Evolutionary conservation across 2,113 vertebrate species (phyloP).

Genomic region (Siniperca chuatsi): DNA sequence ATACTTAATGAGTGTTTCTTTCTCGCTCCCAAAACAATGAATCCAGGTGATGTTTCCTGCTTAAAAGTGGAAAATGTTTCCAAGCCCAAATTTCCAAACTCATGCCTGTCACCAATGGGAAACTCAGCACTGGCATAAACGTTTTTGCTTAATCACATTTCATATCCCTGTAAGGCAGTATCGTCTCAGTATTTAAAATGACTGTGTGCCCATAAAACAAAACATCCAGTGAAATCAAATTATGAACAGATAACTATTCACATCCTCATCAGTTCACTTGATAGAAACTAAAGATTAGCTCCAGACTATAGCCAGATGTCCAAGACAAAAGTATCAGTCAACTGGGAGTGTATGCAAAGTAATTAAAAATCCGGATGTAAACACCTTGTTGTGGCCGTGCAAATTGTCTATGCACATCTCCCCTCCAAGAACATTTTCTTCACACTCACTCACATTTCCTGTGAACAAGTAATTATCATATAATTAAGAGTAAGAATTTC

Average conservation of each 20-base stretch:
- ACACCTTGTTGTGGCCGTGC: slow-evolving; percentile 14
- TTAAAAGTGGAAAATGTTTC: background rate
- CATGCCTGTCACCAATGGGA: background rate
- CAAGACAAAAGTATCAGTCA: slow-evolving; percentile 3
- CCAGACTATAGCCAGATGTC: slow-evolving; percentile 16
- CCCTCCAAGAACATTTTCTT: slow-evolving; percentile 32
- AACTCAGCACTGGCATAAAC: background rate
- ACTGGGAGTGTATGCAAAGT: background rate
- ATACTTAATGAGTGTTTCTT: background rate
- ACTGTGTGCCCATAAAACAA: background rate
- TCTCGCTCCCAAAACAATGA: background rate
- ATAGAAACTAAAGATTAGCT: background rate
- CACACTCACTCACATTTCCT: slow-evolving; percentile 6
- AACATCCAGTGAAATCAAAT: background rate
- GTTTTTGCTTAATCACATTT: slow-evolving; percentile 11
- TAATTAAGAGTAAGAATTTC: slow-evolving; percentile 28
- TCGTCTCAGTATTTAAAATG: background rate
- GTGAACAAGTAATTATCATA: slow-evolving; percentile 44
- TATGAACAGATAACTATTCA: slow-evolving; percentile 1
- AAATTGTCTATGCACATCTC: background rate
- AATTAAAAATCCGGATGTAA: slow-evolving; percentile 13
- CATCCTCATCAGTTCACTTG: background rate
- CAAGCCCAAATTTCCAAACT: background rate
- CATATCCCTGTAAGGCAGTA: background rate
- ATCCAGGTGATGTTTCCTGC: background rate